Conservation (phyloP, 2,797 vertebrate species). For the Allobates femoralis region DNA sequence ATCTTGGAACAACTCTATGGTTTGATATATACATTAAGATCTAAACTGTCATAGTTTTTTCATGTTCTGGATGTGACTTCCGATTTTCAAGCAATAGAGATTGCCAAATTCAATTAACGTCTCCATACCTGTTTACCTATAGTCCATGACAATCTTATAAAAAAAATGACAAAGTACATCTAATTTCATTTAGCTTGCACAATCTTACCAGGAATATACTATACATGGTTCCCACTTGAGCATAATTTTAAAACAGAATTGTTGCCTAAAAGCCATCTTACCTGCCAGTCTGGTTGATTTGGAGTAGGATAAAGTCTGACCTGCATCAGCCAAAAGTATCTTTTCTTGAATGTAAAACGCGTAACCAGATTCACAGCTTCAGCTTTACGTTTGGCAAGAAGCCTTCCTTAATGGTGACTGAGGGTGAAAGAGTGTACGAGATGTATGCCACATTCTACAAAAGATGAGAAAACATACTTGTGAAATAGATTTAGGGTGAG, state of each 20-base stretch:
- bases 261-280: constrained; percentile 65
- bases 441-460: constrained; percentile 66
- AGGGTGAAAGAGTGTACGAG: constrained; percentile 77
- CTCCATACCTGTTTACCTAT: neutral
- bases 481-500: neutral
- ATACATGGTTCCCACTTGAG: too few relatives aligned
- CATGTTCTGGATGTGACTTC: neutral
- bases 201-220: neutral
- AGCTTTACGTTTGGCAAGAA: constrained; percentile 82
- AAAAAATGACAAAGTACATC: neutral
- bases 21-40: neutral
- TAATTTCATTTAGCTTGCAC: neutral
- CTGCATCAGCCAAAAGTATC: constrained; percentile 90
- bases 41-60: neutral
- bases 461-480: neutral
- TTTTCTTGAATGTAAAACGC: constrained; percentile 89
- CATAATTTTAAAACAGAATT: too few relatives aligned
- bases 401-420: constrained; percentile 85
- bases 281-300: constrained; percentile 87
- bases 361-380: constrained; percentile 80
- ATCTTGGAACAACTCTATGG: neutral
- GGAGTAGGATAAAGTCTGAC: constrained; percentile 83
- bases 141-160: neutral
- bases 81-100: neutral
- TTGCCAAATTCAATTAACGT: neutral